Base-by-base conservation (phyloP, 2,888 invertebrate species). In the Drosophila austrosaltans region DNA sequence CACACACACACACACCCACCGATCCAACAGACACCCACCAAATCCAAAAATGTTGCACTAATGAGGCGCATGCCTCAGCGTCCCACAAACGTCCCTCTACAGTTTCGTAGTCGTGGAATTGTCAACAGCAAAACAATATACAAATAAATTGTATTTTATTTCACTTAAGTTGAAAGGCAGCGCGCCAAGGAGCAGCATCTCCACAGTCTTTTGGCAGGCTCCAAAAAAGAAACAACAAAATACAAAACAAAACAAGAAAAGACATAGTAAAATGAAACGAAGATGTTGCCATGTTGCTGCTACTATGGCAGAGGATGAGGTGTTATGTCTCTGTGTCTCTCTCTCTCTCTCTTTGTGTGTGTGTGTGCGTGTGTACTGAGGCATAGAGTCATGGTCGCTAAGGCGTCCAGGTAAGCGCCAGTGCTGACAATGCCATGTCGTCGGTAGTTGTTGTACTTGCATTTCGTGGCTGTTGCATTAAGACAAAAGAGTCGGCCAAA, bases 91-190 rank as follows among this genome's bases (percentile, higher is more conserved):
- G 36, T 36, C 10, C 36, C 36, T 36, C 10, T 36, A 36, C 36
- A 36, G 48, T 42, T 66, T 60, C 61, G 57, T 4, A 8, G 68
- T 72, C 64, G 69, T 66, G 62, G 54, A 70, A 81, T 78, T 75
- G 78, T 72, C 81, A 78, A 81, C 81, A 78, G 78, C 78, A 81
- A 79, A 79, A 79, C 78, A 81, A 79, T 79, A 78, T 72, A 78
- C 78, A 79, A 79, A 79, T 79, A 79, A 79, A 81, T 79, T 79
- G 78, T 81, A 78, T 81, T 79, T 79, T 81, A 76, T 79, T 81
- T 79, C 76, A 78, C 81, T 79, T 81, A 70, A 81, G 81, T 72
- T 78, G 75, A 78, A 78, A 66, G 78, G 42, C 77, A 74, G 77
- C 62, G 44, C 56, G 22, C 56, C 56, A 57, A 67, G 67, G 28